Evolutionary conservation across 1,140 invertebrate species (phyloP).

Genomic region (Procambarus virginalis): DNA sequence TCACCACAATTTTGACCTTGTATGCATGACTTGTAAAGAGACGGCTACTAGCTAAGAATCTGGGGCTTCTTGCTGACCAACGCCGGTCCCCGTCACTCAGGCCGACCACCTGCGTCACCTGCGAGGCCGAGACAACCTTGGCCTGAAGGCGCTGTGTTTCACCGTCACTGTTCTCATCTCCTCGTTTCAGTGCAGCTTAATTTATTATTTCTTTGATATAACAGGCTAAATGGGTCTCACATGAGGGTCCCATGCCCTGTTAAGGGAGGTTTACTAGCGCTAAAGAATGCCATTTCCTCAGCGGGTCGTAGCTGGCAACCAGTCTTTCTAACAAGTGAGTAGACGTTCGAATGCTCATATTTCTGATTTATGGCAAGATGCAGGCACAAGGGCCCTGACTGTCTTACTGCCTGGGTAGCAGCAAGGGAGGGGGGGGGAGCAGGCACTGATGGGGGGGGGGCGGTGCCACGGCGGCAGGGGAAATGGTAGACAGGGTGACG

Average conservation of each 20-base stretch:
- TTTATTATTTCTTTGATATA: conserved; percentile 44
- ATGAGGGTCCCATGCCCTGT: not conserved
- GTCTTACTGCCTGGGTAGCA: conserved; percentile 12
- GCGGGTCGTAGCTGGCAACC: conserved; percentile 29
- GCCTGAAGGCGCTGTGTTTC: not conserved
- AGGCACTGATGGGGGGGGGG: too few species aligned
- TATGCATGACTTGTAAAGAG: conserved; percentile 54
- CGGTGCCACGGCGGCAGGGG: not conserved
- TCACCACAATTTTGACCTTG: conserved; percentile 68
- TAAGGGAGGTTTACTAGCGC: conserved; percentile 7
- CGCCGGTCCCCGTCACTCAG: conserved; percentile 37
- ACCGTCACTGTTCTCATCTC: conserved; percentile 15
- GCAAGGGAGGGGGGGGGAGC: not conserved
- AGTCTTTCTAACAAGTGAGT: conserved; percentile 15
- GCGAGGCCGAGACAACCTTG: too few species aligned
- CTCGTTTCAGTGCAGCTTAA: conserved; percentile 38
- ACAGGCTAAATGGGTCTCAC: conserved; percentile 17
- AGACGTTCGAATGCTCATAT: conserved; percentile 58
- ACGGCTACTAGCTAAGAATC: conserved; percentile 35
- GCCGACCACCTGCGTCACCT: conserved; percentile 4
- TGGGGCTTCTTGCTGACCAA: conserved; percentile 35
- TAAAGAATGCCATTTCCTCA: not conserved
- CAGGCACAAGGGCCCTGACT: conserved; percentile 53
- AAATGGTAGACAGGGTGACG: not conserved
- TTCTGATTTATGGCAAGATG: conserved; percentile 63